phyloP scores from a whole-genome alignment of 2,888 invertebrate species.

The Rhamnusium bicolor region DNA sequence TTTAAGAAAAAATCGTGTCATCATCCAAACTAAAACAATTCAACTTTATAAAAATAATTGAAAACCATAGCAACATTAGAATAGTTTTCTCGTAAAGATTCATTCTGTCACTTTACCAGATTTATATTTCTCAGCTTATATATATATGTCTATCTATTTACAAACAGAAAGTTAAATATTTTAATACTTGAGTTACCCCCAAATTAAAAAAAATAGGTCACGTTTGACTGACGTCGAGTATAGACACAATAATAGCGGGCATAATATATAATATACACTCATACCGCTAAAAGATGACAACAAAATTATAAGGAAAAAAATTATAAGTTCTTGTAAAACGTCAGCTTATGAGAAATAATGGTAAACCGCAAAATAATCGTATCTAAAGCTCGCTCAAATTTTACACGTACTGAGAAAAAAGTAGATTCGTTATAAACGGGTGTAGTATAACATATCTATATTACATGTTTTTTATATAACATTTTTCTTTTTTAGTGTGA shows the following conservation, averaged over 20 bases:
- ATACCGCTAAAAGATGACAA: not conserved
- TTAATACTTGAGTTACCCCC: not conserved
- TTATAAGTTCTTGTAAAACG: not conserved
- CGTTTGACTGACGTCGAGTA: not conserved
- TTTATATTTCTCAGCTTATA: not conserved
- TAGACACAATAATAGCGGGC: too few species aligned
- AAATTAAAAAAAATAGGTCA: not conserved
- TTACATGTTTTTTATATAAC: too few species aligned
- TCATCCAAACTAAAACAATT: not conserved
- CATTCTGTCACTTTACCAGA: not conserved
- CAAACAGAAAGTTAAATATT: not conserved
- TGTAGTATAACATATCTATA: too few species aligned
- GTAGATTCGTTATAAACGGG: too few species aligned
- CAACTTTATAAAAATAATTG: not conserved
- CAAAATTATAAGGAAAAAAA: not conserved
- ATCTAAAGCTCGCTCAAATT: too few species aligned
- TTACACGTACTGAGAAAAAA: too few species aligned
- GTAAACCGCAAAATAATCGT: not conserved
- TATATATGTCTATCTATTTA: too few species aligned
- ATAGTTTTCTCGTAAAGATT: not conserved
- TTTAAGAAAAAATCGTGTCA: slow-evolving; percentile 10
- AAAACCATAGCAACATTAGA: not conserved
- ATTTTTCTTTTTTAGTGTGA: too few species aligned
- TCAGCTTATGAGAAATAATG: not conserved
- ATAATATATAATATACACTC: not conserved